Evolutionary conservation across 2,113 vertebrate species (phyloP).

Genomic region (Piprites chloris): DNA sequence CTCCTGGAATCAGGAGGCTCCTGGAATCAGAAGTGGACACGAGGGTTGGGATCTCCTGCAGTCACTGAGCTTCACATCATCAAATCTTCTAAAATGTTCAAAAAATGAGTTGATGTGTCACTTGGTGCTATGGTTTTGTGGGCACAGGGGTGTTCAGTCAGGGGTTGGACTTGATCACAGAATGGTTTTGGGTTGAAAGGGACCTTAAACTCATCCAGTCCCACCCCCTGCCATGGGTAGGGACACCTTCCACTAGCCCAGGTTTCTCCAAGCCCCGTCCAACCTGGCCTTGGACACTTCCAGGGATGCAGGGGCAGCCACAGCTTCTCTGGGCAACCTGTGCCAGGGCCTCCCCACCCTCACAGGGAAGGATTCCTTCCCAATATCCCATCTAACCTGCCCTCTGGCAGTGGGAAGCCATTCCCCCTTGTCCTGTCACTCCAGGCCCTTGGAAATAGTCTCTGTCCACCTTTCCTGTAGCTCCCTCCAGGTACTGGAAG

Average conservation of each 20-base stretch:
- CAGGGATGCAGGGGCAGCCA: background rate
- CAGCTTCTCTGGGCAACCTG: background rate
- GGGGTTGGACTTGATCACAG: background rate
- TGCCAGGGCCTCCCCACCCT: background rate
- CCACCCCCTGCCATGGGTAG: background rate
- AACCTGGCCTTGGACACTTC: background rate
- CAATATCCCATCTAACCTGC: background rate
- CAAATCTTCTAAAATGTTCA: fast-evolving
- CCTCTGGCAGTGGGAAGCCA: background rate
- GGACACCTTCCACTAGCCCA: background rate
- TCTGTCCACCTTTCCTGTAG: background rate
- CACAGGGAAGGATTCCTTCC: background rate
- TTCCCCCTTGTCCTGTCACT: background rate
- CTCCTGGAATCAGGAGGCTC: background rate
- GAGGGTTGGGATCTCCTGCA: background rate
- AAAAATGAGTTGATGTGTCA: background rate
- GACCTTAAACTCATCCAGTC: background rate
- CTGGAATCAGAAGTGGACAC: background rate
- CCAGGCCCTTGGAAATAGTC: background rate
- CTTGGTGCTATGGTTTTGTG: background rate
- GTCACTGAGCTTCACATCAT: fast-evolving
- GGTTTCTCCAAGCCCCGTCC: background rate
- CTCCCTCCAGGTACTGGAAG: background rate
- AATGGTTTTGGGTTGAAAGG: background rate
- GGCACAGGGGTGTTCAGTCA: too few species aligned